Conservation (phyloP, 2,797 vertebrate species). For the Pterois miles region DNA sequence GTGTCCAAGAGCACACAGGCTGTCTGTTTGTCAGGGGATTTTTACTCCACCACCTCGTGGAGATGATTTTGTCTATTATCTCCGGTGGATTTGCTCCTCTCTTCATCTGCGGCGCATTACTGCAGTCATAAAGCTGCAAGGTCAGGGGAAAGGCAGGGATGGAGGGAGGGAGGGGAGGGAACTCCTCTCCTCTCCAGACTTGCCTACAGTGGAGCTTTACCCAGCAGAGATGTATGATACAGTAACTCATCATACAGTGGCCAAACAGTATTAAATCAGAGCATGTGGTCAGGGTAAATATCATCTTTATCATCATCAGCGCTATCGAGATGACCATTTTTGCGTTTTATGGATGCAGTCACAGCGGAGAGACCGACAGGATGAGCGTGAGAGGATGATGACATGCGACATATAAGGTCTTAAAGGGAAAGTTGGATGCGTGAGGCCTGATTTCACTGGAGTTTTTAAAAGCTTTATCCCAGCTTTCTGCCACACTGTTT, state of each 20-base stretch:
- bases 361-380: neutral
- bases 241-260: slow-evolving; percentile 25
- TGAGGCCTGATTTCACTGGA: neutral
- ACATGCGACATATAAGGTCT: neutral
- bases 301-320: slow-evolving; percentile 19
- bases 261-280: slow-evolving; percentile 40
- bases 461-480: neutral
- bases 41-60: slow-evolving; percentile 69
- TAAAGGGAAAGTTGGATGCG: neutral
- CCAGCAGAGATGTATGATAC: slow-evolving; percentile 56
- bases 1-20: slow-evolving; percentile 65
- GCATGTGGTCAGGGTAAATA: slow-evolving; percentile 38
- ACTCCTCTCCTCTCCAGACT: slow-evolving; percentile 22
- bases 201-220: slow-evolving; percentile 46
- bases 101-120: slow-evolving; percentile 76
- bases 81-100: slow-evolving; percentile 74
- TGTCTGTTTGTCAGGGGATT: slow-evolving; percentile 76
- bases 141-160: slow-evolving; percentile 72
- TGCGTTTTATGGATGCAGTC: slow-evolving; percentile 16
- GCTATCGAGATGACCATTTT: slow-evolving; percentile 13
- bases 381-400: neutral
- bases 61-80: slow-evolving; percentile 80
- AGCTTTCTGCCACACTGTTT: neutral
- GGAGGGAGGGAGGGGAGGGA: neutral
- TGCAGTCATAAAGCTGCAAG: slow-evolving; percentile 75